These are phyloP conservation scores for Catajapyx aquilonaris DNA, from an alignment of 1,140 invertebrate species.

Conservation along the genomic window DNA sequence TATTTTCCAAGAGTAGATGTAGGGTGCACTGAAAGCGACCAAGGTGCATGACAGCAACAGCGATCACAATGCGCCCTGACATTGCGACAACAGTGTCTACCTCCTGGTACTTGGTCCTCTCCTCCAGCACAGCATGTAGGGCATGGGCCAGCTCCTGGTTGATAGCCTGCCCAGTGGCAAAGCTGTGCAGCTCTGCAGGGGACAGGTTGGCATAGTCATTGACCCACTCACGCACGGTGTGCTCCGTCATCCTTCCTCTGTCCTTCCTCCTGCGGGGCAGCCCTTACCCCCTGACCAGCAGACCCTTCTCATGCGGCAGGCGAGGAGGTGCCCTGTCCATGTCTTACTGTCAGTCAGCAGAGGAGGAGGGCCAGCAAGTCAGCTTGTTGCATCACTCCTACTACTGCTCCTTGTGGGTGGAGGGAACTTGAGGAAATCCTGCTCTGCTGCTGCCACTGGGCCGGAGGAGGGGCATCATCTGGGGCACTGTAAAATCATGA, in stretches of 20 bases:
- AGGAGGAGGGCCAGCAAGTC: background rate
- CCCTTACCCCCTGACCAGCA: background rate
- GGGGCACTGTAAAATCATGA: too few species aligned
- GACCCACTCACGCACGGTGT: constrained; percentile 55
- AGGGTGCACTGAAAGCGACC: too few species aligned
- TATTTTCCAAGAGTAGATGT: too few species aligned
- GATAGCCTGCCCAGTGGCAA: constrained; percentile 48
- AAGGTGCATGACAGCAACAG: too few species aligned
- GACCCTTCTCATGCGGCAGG: background rate
- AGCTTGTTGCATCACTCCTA: background rate
- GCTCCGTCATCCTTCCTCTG: constrained; percentile 37
- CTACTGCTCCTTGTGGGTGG: too few species aligned
- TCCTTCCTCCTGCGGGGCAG: background rate
- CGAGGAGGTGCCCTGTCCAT: background rate
- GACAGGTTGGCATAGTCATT: constrained; percentile 49
- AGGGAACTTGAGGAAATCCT: too few species aligned
- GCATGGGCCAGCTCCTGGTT: constrained; percentile 50
- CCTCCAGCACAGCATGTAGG: constrained; percentile 44
- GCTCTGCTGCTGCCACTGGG: too few species aligned
- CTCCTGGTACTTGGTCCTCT: constrained; percentile 34
- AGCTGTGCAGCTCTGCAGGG: constrained; percentile 48
- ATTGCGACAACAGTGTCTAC: constrained; percentile 17
- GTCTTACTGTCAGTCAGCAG: background rate
- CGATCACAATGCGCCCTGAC: too few species aligned
- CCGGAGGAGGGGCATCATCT: too few species aligned